These are phyloP conservation scores for Cottoperca gobio DNA, from an alignment of 2,797 vertebrate species.

Conservation along the genomic window DNA sequence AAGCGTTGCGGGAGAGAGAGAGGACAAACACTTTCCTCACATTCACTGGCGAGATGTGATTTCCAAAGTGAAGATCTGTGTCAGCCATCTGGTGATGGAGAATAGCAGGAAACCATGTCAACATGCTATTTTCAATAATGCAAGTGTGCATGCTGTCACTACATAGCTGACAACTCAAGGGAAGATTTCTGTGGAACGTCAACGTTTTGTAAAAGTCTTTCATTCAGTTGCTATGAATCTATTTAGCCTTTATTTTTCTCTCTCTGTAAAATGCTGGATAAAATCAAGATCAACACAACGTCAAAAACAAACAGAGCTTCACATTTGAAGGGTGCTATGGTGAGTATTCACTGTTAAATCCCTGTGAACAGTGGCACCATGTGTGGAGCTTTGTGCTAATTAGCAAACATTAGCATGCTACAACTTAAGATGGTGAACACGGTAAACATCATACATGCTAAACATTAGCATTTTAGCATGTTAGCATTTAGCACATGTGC, in stretches of 20 bases:
- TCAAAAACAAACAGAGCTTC: slow-evolving; percentile 2
- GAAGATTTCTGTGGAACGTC: slow-evolving; percentile 33
- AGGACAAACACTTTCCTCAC: slow-evolving; percentile 65
- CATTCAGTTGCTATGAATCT: slow-evolving; percentile 6
- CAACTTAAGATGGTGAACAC: no score
- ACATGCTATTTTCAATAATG: slow-evolving; percentile 76
- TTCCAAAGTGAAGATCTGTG: slow-evolving; percentile 78
- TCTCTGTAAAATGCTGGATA: neutral
- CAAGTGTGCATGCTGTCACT: slow-evolving; percentile 70
- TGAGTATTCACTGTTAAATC: slow-evolving; percentile 17
- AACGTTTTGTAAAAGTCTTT: slow-evolving; percentile 21
- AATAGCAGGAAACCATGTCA: slow-evolving; percentile 68
- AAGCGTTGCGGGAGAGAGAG: slow-evolving; percentile 52
- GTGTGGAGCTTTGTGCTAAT: slow-evolving; percentile 2
- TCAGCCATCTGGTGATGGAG: slow-evolving; percentile 77
- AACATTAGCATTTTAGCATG: no score
- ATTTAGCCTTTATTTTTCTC: neutral
- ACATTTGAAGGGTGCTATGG: neutral
- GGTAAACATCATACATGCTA: no score
- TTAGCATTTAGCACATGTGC: neutral
- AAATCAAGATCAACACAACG: neutral
- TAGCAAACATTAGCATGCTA: no score
- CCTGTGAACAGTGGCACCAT: neutral
- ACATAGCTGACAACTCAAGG: slow-evolving; percentile 38
- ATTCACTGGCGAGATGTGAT: slow-evolving; percentile 68